Evolutionary conservation across 30 jellyfish, hydroid and myxozoan species (phyloP), one percentile per base, ranked within the genome.

Genomic region (Nemopilema nomurai): DNA sequence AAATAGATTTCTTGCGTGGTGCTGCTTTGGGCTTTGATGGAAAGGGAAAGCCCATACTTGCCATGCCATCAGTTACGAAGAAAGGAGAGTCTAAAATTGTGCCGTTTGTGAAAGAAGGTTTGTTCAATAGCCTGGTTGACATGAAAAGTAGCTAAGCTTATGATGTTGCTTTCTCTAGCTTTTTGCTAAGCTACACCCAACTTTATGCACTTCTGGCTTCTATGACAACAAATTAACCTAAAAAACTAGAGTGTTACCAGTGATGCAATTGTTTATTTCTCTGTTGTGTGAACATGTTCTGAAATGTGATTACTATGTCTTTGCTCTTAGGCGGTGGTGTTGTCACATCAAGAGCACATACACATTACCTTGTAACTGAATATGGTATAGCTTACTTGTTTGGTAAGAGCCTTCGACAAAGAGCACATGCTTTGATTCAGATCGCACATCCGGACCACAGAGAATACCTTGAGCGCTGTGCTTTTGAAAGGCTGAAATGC

Each of bases 381-480:
- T 90, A 84, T 66, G 97, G 97, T 32, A 85, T 90, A 24, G 97
- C 97, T 13, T 84, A 84, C 50, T 62, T 90, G 26, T 84, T 84
- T 79, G 97, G 97, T 6, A 84, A 85, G 67, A 90, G 89, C 28
- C 76, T 90, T 63, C 91, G 96, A 28, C 97, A 90, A 65, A 84
- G 97, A 57, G 97, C 97, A 20, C 77, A 90, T 73, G 91, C 85
- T 0, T 49, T 90, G 86, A 90, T 90, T 29, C 97, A 79, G 68
- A 86, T 90, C 20, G 97, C 97, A 0, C 97, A 90, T 74, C 97
- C 97, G 16, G 92, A 90, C 64, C 96, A 90, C 86, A 75, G 97
- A 24, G 96, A 84, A 85, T 63, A 23, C 70, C 91, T 90, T 22
- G 97, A 90, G 67, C 86, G 85, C 23, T 87, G 88, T 21, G 96